Evolutionary conservation across 2,888 invertebrate genomes (phyloP).

Genomic region (Thysanoteuthis rhombus): DNA sequence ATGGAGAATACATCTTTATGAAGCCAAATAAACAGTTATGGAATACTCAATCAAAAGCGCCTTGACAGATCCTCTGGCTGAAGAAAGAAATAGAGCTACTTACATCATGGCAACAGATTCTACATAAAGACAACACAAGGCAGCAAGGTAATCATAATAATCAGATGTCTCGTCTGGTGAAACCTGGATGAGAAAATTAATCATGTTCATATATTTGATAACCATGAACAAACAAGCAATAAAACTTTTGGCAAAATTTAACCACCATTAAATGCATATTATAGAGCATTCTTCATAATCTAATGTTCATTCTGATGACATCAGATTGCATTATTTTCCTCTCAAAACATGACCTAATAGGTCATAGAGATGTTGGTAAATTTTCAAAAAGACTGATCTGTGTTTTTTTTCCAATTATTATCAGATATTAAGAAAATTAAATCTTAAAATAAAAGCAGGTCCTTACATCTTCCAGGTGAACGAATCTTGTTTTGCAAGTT

Average conservation of each 20-base stretch:
- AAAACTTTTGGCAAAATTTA: not conserved
- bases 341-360: too few relatives aligned
- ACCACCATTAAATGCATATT: too few relatives aligned
- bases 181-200: not conserved
- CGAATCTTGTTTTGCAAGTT: not conserved
- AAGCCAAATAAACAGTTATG: too few relatives aligned
- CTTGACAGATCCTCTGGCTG: too few relatives aligned
- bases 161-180: not conserved
- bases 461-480: not conserved
- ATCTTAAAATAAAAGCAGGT: not conserved
- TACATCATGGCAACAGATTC: not conserved
- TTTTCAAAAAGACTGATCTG: too few relatives aligned
- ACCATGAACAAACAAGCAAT: not conserved
- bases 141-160: not conserved
- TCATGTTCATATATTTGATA: not conserved
- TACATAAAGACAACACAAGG: not conserved
- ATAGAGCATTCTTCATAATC: too few relatives aligned
- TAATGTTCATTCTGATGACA: too few relatives aligned
- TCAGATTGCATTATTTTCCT: too few relatives aligned
- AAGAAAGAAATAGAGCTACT: not conserved
- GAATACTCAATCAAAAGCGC: too few relatives aligned
- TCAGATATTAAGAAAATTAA: not conserved
- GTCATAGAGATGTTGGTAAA: too few relatives aligned
- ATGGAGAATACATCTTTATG: too few relatives aligned
- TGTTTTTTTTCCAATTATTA: too few relatives aligned